A percentile compares a stretch with the other conserved stretches of the same genome.
phyloP scores from a whole-genome alignment of 1,140 invertebrate species.

The Leguminivora glycinivorella region DNA sequence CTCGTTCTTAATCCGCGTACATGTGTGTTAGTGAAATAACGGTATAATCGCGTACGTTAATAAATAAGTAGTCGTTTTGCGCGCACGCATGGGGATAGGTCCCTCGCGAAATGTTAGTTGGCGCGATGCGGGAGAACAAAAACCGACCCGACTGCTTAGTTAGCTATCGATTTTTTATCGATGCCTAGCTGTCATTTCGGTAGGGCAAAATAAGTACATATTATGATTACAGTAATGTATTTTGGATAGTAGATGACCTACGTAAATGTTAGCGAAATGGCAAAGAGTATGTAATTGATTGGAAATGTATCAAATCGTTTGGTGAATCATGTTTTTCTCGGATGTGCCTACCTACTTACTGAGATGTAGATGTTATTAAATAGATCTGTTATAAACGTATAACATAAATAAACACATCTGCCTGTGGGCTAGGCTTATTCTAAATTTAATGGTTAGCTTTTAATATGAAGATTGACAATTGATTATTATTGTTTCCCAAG shows the following conservation, averaged over 20 bases:
- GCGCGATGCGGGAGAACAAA: constrained; percentile 50
- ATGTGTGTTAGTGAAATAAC: constrained; percentile 61
- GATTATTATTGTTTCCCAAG: constrained; percentile 21
- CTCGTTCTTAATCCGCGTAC: constrained; percentile 49
- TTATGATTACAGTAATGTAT: neutral
- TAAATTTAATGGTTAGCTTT: constrained; percentile 1
- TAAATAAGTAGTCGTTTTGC: constrained; percentile 49
- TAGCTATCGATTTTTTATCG: constrained; percentile 52
- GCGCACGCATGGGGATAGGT: constrained; percentile 53
- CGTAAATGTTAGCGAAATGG: constrained; percentile 38
- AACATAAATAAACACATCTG: constrained; percentile 47
- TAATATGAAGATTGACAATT: constrained; percentile 1
- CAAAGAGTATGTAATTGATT: constrained; percentile 38
- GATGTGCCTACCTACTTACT: neutral
- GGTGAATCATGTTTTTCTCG: constrained; percentile 43
- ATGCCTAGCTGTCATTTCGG: constrained; percentile 46
- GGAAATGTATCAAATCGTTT: constrained; percentile 39
- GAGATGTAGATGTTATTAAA: constrained; percentile 36
- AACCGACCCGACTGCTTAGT: constrained; percentile 38
- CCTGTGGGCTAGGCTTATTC: neutral
- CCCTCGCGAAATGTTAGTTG: constrained; percentile 45
- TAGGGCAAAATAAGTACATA: constrained; percentile 30
- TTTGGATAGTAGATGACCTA: neutral
- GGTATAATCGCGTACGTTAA: constrained; percentile 50
- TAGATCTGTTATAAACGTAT: constrained; percentile 29